These are phyloP conservation scores for Aplysia californica DNA, from an alignment of 1,140 invertebrate species.

Conservation along the genomic window DNA sequence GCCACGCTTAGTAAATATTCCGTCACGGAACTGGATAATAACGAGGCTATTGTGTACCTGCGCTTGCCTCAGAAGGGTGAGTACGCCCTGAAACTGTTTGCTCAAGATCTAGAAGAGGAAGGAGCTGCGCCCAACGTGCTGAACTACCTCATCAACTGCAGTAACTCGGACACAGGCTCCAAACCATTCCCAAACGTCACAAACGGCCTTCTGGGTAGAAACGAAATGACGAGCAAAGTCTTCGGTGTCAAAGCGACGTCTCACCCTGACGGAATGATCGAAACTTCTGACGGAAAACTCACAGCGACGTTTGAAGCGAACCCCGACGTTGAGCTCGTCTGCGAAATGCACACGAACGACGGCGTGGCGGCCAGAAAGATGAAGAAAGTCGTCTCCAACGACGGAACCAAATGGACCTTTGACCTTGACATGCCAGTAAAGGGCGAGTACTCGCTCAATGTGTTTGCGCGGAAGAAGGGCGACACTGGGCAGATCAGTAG, in stretches of 20 bases:
- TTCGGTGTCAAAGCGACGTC: slow-evolving; percentile 52
- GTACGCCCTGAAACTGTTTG: slow-evolving; percentile 61
- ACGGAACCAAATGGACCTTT: slow-evolving; percentile 53
- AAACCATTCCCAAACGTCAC: slow-evolving; percentile 57
- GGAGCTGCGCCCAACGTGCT: slow-evolving; percentile 59
- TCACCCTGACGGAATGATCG: slow-evolving; percentile 42
- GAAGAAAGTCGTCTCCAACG: slow-evolving; percentile 35
- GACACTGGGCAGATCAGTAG: slow-evolving; percentile 50
- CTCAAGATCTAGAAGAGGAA: slow-evolving; percentile 48
- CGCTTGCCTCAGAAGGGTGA: slow-evolving; percentile 59
- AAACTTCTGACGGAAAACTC: slow-evolving; percentile 44
- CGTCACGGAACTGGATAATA: slow-evolving; percentile 50
- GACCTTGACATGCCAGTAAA: slow-evolving; percentile 53
- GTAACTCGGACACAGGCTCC: slow-evolving; percentile 36
- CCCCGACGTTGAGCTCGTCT: slow-evolving; percentile 49
- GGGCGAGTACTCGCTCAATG: slow-evolving; percentile 62
- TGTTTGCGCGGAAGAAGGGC: slow-evolving; percentile 53
- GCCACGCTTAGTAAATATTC: slow-evolving; percentile 58
- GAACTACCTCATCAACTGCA: slow-evolving; percentile 60
- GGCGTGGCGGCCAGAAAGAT: slow-evolving; percentile 47
- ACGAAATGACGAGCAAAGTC: slow-evolving; percentile 36
- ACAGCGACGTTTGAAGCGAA: slow-evolving; percentile 46
- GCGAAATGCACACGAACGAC: slow-evolving; percentile 58
- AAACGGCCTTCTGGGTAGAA: slow-evolving; percentile 50
- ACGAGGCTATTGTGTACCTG: slow-evolving; percentile 54